These are phyloP conservation scores for Triplophysa bombifrons DNA, from an alignment of 2,797 vertebrate species.

Conservation along the genomic window DNA sequence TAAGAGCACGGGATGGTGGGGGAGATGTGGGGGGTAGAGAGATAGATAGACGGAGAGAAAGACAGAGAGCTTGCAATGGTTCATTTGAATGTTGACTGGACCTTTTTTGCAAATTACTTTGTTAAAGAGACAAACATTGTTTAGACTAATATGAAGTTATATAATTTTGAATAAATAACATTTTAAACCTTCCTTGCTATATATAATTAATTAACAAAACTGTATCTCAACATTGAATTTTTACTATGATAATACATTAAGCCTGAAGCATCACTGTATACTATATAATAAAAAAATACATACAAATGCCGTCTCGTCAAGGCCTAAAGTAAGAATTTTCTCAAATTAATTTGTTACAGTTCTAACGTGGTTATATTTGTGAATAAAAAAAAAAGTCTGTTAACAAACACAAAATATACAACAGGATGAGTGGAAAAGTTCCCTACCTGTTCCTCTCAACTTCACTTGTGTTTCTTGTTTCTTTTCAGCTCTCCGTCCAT, in stretches of 20 bases:
- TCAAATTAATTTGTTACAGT: no score
- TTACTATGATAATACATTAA: neutral
- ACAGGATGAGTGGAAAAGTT: neutral
- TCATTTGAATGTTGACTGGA: conserved; percentile 47
- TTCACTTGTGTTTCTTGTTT: conserved; percentile 10
- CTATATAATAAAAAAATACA: neutral
- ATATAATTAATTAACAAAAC: neutral
- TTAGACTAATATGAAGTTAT: neutral
- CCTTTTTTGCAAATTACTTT: conserved; percentile 5
- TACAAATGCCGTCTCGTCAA: no score
- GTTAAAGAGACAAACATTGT: neutral
- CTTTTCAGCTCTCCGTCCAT: conserved; percentile 10
- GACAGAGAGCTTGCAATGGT: conserved; percentile 52
- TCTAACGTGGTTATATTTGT: neutral
- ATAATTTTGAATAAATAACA: neutral
- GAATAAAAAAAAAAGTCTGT: neutral
- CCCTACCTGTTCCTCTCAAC: conserved; percentile 23
- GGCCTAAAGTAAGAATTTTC: no score
- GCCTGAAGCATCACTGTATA: neutral
- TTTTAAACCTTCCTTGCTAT: neutral
- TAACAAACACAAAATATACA: neutral
- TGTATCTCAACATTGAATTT: neutral
- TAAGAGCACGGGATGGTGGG: conserved; percentile 70
- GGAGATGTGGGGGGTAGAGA: conserved; percentile 60
- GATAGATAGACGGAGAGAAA: conserved; percentile 51